Base-by-base conservation (phyloP, 1,140 invertebrate species). In the Leptoteleia sp. region DNA sequence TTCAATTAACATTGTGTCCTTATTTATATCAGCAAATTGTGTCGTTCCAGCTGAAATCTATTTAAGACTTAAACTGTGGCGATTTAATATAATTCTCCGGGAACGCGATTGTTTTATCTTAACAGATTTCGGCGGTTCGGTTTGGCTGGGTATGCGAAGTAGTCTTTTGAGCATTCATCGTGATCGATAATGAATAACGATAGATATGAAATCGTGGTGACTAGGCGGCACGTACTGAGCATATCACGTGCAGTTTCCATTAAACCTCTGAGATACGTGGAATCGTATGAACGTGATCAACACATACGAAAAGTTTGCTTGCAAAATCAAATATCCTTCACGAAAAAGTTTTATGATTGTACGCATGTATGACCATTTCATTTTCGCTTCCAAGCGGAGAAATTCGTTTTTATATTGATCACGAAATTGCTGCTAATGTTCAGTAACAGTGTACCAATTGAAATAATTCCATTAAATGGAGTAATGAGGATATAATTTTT, bases 221-320 rank as follows among this genome's bases (percentile, higher is more conserved):
- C 54, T 76, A 33, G n/a, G 47, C 31, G 13, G 27, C 71, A 76
- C 72, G 72, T 76, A 75, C 33, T 7, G 16, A 61, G 31, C 62
- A 42, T 76, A 76, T 76, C 62, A 61, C 72, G 71, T 67, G 61
- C 61, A 65, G 40, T 75, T 75, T 75, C 62, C 71, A 75, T 75
- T 75, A 75, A 75, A 75, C 54, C 71, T 59, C 61, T 75, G 61
- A 75, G 45, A 75, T 75, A 75, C 52, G 71, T 65, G 71, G 50
- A 75, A 75, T 65, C 52, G 52, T 37, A 59, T 31, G 35, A 59
- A 75, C 59, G 71, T 65, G 61, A 65, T 65, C 61, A 59, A 65
- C 61, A 75, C 71, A 73, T 52, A 52, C 11, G 61, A 75, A 52
- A 59, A 75, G 50, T 59, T 75, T 75, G 19, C 52, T 48, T 43